These are phyloP conservation scores for Atlantisia rogersi DNA, from an alignment of 2,113 vertebrate genomes.

Conservation along the genomic window DNA sequence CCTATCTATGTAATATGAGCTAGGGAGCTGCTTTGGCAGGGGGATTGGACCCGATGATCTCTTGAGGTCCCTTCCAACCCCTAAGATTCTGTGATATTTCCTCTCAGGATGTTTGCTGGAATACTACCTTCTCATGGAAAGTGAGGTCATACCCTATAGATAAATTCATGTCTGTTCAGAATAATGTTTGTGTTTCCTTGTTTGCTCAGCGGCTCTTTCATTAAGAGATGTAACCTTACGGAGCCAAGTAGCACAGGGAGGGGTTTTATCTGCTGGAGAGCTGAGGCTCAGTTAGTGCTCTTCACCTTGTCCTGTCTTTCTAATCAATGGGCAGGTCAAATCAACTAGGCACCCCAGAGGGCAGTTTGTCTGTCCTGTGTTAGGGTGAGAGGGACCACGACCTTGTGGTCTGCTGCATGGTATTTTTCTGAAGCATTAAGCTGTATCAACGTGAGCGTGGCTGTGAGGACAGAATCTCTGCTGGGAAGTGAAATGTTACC, in stretches of 20 bases:
- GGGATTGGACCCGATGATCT: too few relatives aligned
- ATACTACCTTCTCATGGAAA: neutral
- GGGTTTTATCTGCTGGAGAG: neutral
- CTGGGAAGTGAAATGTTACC: neutral
- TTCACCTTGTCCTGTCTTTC: neutral
- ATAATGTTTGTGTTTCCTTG: neutral
- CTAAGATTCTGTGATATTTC: neutral
- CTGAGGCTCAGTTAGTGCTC: neutral
- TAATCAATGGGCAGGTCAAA: neutral
- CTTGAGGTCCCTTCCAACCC: too few relatives aligned
- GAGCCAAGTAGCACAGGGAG: neutral
- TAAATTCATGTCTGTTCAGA: neutral
- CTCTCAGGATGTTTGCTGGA: neutral
- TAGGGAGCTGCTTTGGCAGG: too few relatives aligned
- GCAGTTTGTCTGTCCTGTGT: neutral
- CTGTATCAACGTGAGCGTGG: neutral
- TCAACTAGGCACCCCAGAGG: neutral
- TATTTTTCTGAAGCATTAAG: neutral
- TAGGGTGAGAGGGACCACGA: neutral
- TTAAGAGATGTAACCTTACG: neutral
- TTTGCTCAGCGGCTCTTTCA: neutral
- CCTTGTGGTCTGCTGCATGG: fast-evolving
- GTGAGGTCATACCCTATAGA: neutral
- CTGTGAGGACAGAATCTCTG: neutral
- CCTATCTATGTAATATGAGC: too few relatives aligned